These are phyloP conservation scores for Rhinopomastus cyanomelas DNA, from an alignment of 2,113 vertebrate species.

Conservation along the genomic window DNA sequence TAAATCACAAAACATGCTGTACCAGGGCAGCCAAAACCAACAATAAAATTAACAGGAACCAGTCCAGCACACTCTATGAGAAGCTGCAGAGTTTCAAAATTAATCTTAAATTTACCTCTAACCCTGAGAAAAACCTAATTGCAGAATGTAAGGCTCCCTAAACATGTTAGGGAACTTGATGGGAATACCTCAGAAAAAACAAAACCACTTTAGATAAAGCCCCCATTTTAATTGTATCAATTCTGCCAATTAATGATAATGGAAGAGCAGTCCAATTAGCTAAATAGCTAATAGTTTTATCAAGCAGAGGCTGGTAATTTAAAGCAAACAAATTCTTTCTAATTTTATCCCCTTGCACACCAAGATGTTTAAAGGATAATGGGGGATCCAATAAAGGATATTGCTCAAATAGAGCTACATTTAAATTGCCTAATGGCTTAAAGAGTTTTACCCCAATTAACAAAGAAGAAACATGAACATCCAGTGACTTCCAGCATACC, in stretches of 20 bases:
- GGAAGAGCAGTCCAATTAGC: conserved; percentile 85
- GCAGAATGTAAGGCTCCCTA: conserved; percentile 69
- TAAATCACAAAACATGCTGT: neutral
- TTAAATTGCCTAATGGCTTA: conserved; percentile 80
- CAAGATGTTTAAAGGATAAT: conserved; percentile 86
- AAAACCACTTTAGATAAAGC: conserved; percentile 78
- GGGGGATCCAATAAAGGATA: conserved; percentile 82
- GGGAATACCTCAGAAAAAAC: conserved; percentile 70
- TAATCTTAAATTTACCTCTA: conserved; percentile 74
- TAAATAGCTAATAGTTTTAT: conserved; percentile 86
- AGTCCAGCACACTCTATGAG: conserved; percentile 46
- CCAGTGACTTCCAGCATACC: conserved; percentile 71
- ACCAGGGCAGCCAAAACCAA: conserved; percentile 15
- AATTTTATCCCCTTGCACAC: conserved; percentile 83
- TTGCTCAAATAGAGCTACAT: conserved; percentile 79
- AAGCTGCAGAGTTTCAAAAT: conserved; percentile 70
- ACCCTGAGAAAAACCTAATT: conserved; percentile 75
- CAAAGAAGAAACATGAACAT: conserved; percentile 77
- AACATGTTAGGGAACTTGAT: conserved; percentile 73
- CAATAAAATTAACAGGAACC: conserved; percentile 45
- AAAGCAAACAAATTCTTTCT: conserved; percentile 86
- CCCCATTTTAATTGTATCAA: conserved; percentile 84
- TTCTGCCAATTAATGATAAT: conserved; percentile 87
- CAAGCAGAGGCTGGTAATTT: conserved; percentile 85
- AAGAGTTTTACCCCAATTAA: conserved; percentile 82